These are phyloP conservation scores for Poecile atricapillus DNA, from an alignment of 2,113 vertebrate species.

Conservation along the genomic window DNA sequence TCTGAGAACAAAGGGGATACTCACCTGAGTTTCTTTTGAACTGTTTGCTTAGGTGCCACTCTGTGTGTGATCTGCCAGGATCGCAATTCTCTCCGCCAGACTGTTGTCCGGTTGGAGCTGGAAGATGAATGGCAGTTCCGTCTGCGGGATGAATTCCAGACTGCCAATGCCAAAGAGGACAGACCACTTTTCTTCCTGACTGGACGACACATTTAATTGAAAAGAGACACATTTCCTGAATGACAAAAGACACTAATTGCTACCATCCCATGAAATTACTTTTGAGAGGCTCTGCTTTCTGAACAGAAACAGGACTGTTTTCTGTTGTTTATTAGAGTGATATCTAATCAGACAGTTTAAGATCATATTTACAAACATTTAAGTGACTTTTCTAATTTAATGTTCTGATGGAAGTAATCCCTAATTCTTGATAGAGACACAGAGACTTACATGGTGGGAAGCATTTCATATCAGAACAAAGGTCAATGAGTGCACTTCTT, in stretches of 20 bases:
- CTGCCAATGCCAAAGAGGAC: conserved; percentile 94
- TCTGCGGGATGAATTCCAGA: conserved; percentile 95
- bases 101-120: conserved; percentile 90
- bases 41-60: conserved; percentile 82
- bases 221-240: background rate
- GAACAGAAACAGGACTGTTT: background rate
- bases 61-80: conserved; percentile 95
- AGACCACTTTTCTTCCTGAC: conserved; percentile 93
- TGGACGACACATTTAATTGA: conserved; percentile 86
- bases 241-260: background rate
- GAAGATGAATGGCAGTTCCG: conserved; percentile 97
- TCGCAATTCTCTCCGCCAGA: conserved; percentile 92
- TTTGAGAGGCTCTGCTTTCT: background rate
- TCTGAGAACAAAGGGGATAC: background rate
- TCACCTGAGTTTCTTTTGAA: background rate
- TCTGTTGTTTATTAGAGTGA: background rate
- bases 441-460: background rate
- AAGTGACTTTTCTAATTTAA: conserved; percentile 25
- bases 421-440: background rate
- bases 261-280: background rate
- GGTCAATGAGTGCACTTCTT: background rate
- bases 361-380: background rate
- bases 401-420: background rate
- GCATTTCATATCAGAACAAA: background rate
- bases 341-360: background rate